These are phyloP conservation scores for Seriola aureovittata DNA, from an alignment of 2,113 vertebrate species.

Conservation along the genomic window DNA sequence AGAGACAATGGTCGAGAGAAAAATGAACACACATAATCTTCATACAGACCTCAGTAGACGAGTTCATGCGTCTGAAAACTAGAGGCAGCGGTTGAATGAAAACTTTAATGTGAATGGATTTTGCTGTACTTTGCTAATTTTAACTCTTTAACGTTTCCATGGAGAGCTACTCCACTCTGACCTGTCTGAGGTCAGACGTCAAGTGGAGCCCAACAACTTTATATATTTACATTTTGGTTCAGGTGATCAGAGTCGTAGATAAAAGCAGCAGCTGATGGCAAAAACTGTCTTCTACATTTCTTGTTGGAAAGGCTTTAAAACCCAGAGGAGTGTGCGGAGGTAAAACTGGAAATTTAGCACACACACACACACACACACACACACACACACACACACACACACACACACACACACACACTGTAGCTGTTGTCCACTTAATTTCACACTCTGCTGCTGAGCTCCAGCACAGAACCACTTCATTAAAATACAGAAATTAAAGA, in stretches of 20 bases:
- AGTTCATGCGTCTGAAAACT: neutral
- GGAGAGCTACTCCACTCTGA: too few species aligned
- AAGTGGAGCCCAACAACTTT: too few species aligned
- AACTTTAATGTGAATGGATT: too few species aligned
- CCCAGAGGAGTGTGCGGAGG: neutral
- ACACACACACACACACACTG: slow-evolving; percentile 19
- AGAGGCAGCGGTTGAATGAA: too few species aligned
- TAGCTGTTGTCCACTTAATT: slow-evolving; percentile 56
- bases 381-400: slow-evolving; percentile 12
- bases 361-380: slow-evolving; percentile 8
- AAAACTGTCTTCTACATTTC: neutral
- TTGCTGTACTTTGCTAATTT: too few species aligned
- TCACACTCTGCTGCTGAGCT: slow-evolving; percentile 66
- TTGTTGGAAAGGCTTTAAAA: neutral
- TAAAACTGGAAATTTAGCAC: slow-evolving; percentile 23
- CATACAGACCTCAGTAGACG: too few species aligned
- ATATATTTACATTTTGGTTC: too few species aligned
- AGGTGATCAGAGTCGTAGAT: too few species aligned
- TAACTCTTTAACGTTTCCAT: too few species aligned
- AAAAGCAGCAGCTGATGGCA: neutral
- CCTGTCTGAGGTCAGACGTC: too few species aligned
- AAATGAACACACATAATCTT: too few species aligned
- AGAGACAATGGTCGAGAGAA: neutral
- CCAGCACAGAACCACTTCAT: slow-evolving; percentile 36
- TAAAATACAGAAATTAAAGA: slow-evolving; percentile 47